A percentile compares a stretch with the other conserved stretches of the same genome.
phyloP scores from a whole-genome alignment of 2,888 invertebrate species.

The Bimastos eiseni region DNA sequence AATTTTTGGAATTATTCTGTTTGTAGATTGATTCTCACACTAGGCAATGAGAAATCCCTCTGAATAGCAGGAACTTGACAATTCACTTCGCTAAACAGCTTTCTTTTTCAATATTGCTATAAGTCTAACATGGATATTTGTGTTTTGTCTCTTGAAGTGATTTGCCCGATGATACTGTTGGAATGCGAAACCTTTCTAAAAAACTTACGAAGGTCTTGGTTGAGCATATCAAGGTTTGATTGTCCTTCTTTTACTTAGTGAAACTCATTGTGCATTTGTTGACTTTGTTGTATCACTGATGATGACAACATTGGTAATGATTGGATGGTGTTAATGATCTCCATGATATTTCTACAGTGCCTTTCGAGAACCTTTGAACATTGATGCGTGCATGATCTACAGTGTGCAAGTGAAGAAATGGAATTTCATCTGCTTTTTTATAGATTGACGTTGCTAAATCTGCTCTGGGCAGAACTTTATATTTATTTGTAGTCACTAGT shows the following conservation, averaged over 20 bases:
- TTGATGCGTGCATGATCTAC: too few species aligned
- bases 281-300: neutral
- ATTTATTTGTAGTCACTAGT: too few species aligned
- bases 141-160: neutral
- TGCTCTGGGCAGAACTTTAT: too few species aligned
- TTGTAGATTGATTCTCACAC: neutral
- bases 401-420: too few species aligned
- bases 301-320: neutral
- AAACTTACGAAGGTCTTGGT: neutral
- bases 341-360: too few species aligned
- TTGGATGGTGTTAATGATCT: neutral
- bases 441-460: too few species aligned
- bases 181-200: neutral
- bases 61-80: neutral
- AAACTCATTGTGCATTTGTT: neutral
- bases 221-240: constrained; percentile 7
- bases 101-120: neutral
- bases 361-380: too few species aligned
- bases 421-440: too few species aligned
- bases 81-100: neutral
- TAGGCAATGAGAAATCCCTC: too few species aligned
- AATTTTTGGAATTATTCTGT: neutral
- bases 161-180: neutral
- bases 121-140: neutral
- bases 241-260: neutral